phyloP scores from a whole-genome alignment of 1,140 invertebrate genomes.

The Aphaenogaster rudis region DNA sequence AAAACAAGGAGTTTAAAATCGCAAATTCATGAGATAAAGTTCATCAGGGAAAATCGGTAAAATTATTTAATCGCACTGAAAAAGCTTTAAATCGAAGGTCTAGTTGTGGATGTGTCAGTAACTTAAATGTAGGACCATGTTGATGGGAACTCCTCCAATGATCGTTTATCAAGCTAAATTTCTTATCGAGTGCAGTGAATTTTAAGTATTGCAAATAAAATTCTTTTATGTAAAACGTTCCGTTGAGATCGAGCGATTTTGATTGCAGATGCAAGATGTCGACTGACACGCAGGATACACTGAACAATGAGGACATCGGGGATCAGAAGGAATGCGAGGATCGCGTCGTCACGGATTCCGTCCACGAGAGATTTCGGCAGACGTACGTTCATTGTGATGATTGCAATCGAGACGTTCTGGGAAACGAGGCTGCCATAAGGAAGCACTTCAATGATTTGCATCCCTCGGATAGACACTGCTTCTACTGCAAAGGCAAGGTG shows the following conservation, averaged over 20 bases:
- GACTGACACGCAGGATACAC: constrained; percentile 3
- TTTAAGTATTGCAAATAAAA: background rate
- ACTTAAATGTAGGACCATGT: background rate
- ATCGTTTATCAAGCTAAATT: background rate
- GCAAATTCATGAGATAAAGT: background rate
- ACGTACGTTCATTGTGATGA: constrained; percentile 77
- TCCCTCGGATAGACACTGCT: constrained; percentile 72
- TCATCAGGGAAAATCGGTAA: background rate
- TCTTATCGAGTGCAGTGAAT: background rate
- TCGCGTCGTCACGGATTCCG: constrained; percentile 81
- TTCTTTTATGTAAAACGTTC: background rate
- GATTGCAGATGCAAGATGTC: constrained; percentile 71
- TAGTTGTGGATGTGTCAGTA: background rate
- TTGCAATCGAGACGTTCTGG: constrained; percentile 77
- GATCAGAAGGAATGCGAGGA: constrained; percentile 1
- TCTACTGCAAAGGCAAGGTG: constrained; percentile 83
- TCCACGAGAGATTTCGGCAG: constrained; percentile 81
- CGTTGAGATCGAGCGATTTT: background rate
- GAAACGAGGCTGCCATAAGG: constrained; percentile 73
- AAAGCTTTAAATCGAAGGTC: background rate
- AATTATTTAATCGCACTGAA: background rate
- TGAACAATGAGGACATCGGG: background rate
- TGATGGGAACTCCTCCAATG: background rate
- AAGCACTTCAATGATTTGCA: constrained; percentile 83
- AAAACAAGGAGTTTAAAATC: background rate